These are phyloP conservation scores for Tinea pellionella DNA, from an alignment of 2,888 invertebrate species.

Conservation along the genomic window DNA sequence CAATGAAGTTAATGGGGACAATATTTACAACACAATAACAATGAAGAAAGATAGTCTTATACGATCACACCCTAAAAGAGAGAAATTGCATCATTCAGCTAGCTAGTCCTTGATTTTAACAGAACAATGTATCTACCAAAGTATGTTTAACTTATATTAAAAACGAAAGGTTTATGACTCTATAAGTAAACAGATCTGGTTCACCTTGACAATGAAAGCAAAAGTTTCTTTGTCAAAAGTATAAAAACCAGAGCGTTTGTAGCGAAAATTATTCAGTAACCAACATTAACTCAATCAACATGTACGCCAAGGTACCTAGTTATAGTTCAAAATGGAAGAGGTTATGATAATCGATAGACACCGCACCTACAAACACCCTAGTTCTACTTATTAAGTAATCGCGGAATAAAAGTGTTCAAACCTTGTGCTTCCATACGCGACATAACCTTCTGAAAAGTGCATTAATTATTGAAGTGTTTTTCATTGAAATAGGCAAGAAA, in stretches of 20 bases:
- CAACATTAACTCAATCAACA: constrained; percentile 59
- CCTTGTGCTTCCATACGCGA: background rate
- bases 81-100: background rate
- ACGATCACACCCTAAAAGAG: background rate
- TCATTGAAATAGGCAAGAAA: background rate
- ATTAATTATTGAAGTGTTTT: background rate
- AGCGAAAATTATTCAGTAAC: constrained; percentile 62
- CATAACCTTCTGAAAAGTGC: background rate
- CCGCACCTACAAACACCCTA: background rate
- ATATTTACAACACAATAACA: background rate
- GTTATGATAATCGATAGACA: background rate
- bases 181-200: constrained; percentile 32
- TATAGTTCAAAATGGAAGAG: background rate
- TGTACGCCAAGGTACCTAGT: constrained; percentile 57
- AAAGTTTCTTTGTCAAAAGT: constrained; percentile 34
- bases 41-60: background rate
- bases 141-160: constrained; percentile 22
- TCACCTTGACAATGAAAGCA: constrained; percentile 68
- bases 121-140: background rate
- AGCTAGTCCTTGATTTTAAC: background rate
- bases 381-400: background rate
- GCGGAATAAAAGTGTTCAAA: background rate
- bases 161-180: constrained; percentile 62
- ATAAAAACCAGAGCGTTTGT: constrained; percentile 61
- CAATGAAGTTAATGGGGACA: background rate